Percentiles rank a stretch among this genome's conserved stretches.
Evolutionary conservation across 2,113 vertebrate genomes (phyloP).

Genomic region (Boleophthalmus pectinirostris): DNA sequence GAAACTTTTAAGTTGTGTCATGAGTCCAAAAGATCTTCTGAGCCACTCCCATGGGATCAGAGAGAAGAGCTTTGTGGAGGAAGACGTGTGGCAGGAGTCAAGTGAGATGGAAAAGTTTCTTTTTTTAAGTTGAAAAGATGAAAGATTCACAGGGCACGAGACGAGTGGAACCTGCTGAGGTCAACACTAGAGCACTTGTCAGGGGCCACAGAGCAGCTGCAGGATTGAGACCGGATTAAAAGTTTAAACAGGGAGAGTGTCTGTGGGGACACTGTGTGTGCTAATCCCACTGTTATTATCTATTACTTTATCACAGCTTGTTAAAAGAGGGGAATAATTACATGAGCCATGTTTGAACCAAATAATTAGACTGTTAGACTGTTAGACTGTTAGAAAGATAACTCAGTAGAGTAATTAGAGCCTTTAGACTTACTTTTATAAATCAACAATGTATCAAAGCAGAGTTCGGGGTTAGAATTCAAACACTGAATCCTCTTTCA

Average conservation of each 20-base stretch:
- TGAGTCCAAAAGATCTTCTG: slow-evolving; percentile 36
- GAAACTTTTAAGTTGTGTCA: slow-evolving; percentile 39
- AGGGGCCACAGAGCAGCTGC: background rate
- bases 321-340: background rate
- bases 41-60: background rate
- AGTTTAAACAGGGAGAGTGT: background rate
- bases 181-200: slow-evolving; percentile 13
- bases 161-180: background rate
- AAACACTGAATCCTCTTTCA: background rate
- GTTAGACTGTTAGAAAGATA: background rate
- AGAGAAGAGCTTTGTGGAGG: slow-evolving; percentile 14
- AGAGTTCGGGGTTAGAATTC: background rate
- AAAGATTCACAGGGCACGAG: slow-evolving; percentile 7
- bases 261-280: background rate
- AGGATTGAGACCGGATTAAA: background rate
- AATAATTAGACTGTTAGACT: background rate
- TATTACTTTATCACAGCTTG: background rate
- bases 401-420: background rate
- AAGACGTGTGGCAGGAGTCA: slow-evolving; percentile 28
- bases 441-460: background rate
- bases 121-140: background rate
- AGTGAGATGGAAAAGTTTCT: slow-evolving; percentile 4
- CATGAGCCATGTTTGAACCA: background rate
- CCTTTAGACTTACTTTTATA: background rate
- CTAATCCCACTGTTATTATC: background rate